Evolutionary conservation across 2,888 invertebrate genomes (phyloP).

Genomic region (Apodemia zela): DNA sequence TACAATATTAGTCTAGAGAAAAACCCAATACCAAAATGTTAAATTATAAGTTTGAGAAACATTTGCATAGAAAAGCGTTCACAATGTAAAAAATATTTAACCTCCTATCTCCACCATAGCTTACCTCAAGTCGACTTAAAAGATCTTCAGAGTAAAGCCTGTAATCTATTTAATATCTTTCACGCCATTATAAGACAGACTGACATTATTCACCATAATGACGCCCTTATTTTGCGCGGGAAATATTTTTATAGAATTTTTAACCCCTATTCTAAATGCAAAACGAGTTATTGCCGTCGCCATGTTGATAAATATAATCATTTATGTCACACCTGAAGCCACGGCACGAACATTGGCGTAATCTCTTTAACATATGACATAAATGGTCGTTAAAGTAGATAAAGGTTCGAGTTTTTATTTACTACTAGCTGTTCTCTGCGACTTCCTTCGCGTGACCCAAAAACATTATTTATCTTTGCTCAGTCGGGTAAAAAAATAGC

Average conservation of each 20-base stretch:
- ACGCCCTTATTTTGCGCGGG: not conserved
- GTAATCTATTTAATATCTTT: conserved; percentile 14
- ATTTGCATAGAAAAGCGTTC: not conserved
- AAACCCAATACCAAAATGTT: too few relatives aligned
- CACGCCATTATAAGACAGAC: conserved; percentile 5
- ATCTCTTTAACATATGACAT: not conserved
- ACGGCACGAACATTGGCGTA: not conserved
- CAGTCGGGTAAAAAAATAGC: too few relatives aligned
- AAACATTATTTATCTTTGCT: too few relatives aligned
- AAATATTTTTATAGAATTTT: conserved; percentile 12
- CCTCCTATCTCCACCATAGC: not conserved
- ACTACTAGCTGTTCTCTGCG: too few relatives aligned
- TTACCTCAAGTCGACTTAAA: conserved; percentile 3
- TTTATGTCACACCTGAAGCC: conserved; percentile 1
- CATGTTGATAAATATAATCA: conserved; percentile 12
- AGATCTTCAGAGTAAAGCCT: conserved; percentile 1
- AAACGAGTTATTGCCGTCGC: conserved; percentile 11
- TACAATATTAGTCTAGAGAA: too few relatives aligned
- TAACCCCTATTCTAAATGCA: conserved; percentile 5
- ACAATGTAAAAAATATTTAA: not conserved
- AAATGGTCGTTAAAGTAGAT: not conserved
- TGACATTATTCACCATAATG: conserved; percentile 15
- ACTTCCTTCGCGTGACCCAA: too few relatives aligned
- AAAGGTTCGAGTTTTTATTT: too few relatives aligned
- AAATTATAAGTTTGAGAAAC: not conserved